Evolutionary conservation across 1,140 invertebrate species (phyloP).

Genomic region (Piezodorus guildinii): DNA sequence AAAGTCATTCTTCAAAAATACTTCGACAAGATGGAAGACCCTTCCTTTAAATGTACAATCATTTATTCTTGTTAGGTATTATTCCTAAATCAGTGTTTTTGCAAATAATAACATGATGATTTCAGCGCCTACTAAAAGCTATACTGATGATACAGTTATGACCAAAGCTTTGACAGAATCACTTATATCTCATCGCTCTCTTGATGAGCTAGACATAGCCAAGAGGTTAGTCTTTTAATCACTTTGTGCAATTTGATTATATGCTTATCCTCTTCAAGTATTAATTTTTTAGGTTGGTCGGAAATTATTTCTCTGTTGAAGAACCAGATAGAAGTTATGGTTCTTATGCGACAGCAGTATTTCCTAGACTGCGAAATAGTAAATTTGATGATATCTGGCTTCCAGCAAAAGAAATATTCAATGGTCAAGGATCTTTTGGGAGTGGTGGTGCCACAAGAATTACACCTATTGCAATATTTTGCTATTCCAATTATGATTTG

Average conservation of each 20-base stretch:
- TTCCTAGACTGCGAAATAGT: slow-evolving; percentile 44
- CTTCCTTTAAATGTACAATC: slow-evolving; percentile 41
- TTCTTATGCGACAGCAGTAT: slow-evolving; percentile 46
- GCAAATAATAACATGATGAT: slow-evolving; percentile 15
- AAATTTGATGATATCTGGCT: slow-evolving; percentile 47
- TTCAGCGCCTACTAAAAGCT: slow-evolving; percentile 47
- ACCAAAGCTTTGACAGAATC: slow-evolving; percentile 50
- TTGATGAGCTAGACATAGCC: slow-evolving; percentile 45
- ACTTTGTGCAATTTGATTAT: neutral
- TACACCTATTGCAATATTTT: slow-evolving; percentile 55
- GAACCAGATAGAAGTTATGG: slow-evolving; percentile 58
- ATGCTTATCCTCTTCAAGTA: neutral
- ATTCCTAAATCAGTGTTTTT: too few relatives aligned
- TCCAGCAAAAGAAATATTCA: slow-evolving; percentile 58
- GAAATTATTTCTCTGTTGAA: slow-evolving; percentile 43
- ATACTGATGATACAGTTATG: slow-evolving; percentile 72
- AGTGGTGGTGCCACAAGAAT: slow-evolving; percentile 71
- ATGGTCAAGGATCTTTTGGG: slow-evolving; percentile 59
- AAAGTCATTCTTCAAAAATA: slow-evolving; percentile 45
- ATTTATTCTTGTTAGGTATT: too few relatives aligned
- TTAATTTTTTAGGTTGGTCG: slow-evolving; percentile 41
- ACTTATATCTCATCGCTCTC: slow-evolving; percentile 45
- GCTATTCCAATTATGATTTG: slow-evolving; percentile 38
- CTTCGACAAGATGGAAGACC: slow-evolving; percentile 46
- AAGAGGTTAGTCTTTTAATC: slow-evolving; percentile 32